A percentile compares a stretch with the other conserved stretches of the same genome.
Conservation (phyloP, 53 echinoderm and acorn worm species). For the Zoroaster sp. region DNA sequence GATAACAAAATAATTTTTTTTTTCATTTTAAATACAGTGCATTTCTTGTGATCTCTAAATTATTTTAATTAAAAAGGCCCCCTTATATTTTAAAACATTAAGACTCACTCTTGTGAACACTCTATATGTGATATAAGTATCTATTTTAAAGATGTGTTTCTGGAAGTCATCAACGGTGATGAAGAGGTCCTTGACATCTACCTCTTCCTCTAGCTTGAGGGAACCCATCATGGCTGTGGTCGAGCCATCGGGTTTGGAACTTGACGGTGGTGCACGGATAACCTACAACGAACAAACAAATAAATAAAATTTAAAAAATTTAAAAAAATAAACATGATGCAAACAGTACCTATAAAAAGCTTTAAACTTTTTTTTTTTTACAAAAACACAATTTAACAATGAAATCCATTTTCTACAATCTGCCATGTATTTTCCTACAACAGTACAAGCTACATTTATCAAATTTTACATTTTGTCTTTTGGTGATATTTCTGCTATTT, state of each 20-base stretch:
- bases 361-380: neutral
- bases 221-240: conserved; percentile 69
- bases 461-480: no score
- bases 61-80: no score
- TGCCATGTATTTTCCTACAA: no score
- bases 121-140: conserved; percentile 88
- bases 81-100: neutral
- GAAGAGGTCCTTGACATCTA: conserved; percentile 86
- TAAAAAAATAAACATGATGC: neutral
- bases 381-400: neutral
- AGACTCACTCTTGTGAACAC: conserved; percentile 85
- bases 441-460: no score
- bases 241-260: neutral
- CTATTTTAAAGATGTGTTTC: conserved; percentile 86
- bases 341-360: neutral
- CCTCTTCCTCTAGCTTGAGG: conserved; percentile 78
- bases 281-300: conserved; percentile 47
- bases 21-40: no score
- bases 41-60: no score
- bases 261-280: conserved; percentile 63
- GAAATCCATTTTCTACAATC: no score
- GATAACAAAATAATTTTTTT: neutral
- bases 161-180: conserved; percentile 89
- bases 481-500: no score
- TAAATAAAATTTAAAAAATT: neutral